Evolutionary conservation across 1,140 invertebrate species (phyloP), one percentile per base, ranked within the genome.

Genomic region (Drosophila truncata): DNA sequence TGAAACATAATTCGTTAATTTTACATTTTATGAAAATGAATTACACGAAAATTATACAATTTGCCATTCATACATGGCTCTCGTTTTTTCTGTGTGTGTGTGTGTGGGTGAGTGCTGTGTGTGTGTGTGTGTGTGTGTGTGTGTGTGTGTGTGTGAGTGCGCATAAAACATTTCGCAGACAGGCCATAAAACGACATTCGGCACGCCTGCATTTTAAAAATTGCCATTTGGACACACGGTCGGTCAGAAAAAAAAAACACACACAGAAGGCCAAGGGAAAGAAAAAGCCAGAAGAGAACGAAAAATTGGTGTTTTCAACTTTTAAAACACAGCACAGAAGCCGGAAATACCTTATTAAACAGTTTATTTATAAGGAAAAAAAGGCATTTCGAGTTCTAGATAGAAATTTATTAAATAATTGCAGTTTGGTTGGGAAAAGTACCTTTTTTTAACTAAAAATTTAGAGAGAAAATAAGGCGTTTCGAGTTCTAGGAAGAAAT

Each of bases 1-100:
- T 69, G 82, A 72, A 80, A 75, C 75, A 88, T 73, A 90, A 85
- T 82, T 76, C 85, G 86, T 90, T 90, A 88, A 88, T 88, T 88
- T 85, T 74, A 74, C 73, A 81, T 81, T 67, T 65, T 70, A 88
- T 90, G 74, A 84, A 90, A 90, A 81, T 78, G 78, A 79, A 84
- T 80, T 78, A 73, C 72, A 64, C 50, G 69, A 66, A 78, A 71
- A 76, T 86, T 79, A 71, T 65, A 78, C 81, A 80, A 75, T 83
- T 83, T 79, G 59, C 59, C 63, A 78, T 73, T 66, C 50, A 61
- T 44, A 55, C 71, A 35, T 35, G 42, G 61, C 39, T 44, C 61
- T 49, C 41, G n/a, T 7, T 55, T 25, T 8, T 29, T 62, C 29
- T 58, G 20, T 49, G 11, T 31, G 16, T 54, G 23, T 35, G 23